Evolutionary conservation across 2,113 vertebrate species (phyloP).

Genomic region (Porphyrio hochstetteri): DNA sequence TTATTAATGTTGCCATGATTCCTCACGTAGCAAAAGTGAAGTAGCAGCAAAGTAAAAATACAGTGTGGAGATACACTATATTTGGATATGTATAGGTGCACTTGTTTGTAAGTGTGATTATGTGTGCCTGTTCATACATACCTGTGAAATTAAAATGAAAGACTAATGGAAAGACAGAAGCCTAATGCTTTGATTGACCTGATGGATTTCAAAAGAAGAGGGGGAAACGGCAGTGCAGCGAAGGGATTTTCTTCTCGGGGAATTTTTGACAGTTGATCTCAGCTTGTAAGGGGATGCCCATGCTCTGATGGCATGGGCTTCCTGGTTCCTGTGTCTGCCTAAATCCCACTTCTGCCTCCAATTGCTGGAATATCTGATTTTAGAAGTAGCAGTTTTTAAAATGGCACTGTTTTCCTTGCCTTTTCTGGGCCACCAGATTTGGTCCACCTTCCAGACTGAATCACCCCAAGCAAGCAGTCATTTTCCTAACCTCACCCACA

Average conservation of each 20-base stretch:
- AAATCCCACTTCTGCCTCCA: not conserved
- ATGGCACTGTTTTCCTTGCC: fast-evolving
- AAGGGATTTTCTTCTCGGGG: not conserved
- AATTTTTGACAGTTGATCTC: not conserved
- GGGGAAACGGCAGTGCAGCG: not conserved
- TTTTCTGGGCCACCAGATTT: not conserved
- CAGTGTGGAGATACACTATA: not conserved
- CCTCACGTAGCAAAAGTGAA: not conserved
- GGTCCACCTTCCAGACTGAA: not conserved
- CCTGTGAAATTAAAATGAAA: not conserved
- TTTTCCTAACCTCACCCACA: not conserved
- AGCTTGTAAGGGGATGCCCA: not conserved
- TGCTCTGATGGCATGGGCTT: not conserved
- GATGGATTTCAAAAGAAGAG: not conserved
- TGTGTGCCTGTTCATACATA: not conserved
- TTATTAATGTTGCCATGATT: not conserved
- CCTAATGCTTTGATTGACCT: not conserved
- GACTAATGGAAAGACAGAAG: not conserved
- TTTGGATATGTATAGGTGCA: not conserved
- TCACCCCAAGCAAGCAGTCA: not conserved
- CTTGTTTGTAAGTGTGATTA: not conserved
- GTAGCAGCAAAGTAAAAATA: not conserved
- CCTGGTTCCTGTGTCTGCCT: fast-evolving
- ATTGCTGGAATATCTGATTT: not conserved
- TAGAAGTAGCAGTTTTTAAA: not conserved